These are phyloP conservation scores for Cervus canadensis DNA, from an alignment of 2,113 vertebrate genomes.

Conservation along the genomic window DNA sequence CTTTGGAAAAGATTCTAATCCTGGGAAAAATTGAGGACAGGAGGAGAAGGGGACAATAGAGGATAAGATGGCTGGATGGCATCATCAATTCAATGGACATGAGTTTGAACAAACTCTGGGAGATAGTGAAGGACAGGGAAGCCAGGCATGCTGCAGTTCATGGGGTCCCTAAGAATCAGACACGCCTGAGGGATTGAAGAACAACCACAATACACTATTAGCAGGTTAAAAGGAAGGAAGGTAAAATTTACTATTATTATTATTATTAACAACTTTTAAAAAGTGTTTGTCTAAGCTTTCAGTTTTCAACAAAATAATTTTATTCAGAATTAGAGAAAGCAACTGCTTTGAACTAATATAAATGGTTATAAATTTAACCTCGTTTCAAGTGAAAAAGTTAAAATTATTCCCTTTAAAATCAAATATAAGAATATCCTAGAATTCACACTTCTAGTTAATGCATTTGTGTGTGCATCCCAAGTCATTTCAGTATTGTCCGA, in stretches of 20 bases:
- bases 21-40: background rate
- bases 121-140: background rate
- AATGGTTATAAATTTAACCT: background rate
- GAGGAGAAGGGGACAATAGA: background rate
- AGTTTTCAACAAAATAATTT: background rate
- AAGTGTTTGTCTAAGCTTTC: background rate
- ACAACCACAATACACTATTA: background rate
- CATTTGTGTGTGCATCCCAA: background rate
- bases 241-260: background rate
- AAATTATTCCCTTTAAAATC: background rate
- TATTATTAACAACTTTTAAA: background rate
- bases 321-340: background rate
- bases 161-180: background rate
- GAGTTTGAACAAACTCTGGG: background rate
- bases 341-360: background rate
- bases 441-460: background rate
- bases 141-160: background rate
- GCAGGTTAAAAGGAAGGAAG: background rate
- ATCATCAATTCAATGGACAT: background rate
- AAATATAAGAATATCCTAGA: background rate
- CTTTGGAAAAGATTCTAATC: background rate
- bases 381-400: background rate
- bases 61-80: background rate
- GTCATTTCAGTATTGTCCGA: rapidly evolving
- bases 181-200: background rate